phyloP scores from a whole-genome alignment of 2,888 invertebrate genomes.

The Ophion ellenae region DNA sequence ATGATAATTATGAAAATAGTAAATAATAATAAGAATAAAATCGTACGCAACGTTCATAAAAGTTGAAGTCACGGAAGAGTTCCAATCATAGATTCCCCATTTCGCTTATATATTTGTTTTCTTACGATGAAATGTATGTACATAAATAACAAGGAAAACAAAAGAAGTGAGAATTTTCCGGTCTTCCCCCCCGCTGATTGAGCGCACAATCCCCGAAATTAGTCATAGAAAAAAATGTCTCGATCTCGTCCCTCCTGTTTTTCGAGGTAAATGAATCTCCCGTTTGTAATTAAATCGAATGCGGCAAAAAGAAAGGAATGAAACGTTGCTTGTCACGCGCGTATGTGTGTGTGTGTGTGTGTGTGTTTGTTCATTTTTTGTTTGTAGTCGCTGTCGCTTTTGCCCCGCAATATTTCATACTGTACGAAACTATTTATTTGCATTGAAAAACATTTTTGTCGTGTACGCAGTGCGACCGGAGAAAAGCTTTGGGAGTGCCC shows the following conservation, averaged over 20 bases:
- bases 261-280: constrained; percentile 41
- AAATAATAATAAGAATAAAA: constrained; percentile 4
- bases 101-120: constrained; percentile 22
- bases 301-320: not conserved
- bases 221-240: not conserved
- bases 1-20: not conserved
- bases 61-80: constrained; percentile 33
- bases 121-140: constrained; percentile 1
- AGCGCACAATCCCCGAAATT: constrained; percentile 57
- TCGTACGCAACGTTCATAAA: constrained; percentile 28
- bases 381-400: constrained; percentile 8
- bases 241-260: not conserved
- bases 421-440: constrained; percentile 44
- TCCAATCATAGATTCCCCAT: constrained; percentile 11
- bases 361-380: not conserved
- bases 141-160: not conserved
- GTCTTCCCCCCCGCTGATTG: constrained; percentile 55
- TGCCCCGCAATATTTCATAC: not conserved
- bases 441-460: constrained; percentile 28
- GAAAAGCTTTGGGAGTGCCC: constrained; percentile 38
- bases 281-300: constrained; percentile 11
- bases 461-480: constrained; percentile 41
- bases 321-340: not conserved
- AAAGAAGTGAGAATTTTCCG: constrained; percentile 29
- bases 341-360: not conserved